These are phyloP conservation scores for Platycheirus albimanus DNA, from an alignment of 2,888 invertebrate genomes.

Conservation along the genomic window DNA sequence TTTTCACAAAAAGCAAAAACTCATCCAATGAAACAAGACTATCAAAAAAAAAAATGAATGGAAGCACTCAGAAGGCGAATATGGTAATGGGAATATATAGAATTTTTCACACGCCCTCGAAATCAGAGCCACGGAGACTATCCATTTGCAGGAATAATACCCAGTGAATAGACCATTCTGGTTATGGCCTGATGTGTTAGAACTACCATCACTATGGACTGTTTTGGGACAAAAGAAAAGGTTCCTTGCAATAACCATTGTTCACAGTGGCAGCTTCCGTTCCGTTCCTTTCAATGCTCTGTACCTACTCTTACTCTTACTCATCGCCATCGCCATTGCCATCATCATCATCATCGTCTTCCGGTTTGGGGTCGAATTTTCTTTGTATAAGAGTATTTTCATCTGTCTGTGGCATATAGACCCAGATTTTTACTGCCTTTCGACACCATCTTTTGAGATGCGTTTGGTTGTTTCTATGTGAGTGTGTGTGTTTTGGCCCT, in stretches of 20 bases:
- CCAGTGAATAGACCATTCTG: slow-evolving; percentile 72
- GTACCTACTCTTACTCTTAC: no score
- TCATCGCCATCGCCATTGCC: no score
- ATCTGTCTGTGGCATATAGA: slow-evolving; percentile 67
- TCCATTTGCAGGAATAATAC: slow-evolving; percentile 72
- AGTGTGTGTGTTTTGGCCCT: slow-evolving; percentile 13
- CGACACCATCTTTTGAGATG: neutral
- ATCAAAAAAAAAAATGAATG: slow-evolving; percentile 1
- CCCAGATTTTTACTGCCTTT: slow-evolving; percentile 58
- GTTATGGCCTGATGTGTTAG: slow-evolving; percentile 63
- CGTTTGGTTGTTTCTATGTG: no score
- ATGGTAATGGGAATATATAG: slow-evolving; percentile 70
- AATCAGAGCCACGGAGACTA: slow-evolving; percentile 71
- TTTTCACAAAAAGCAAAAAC: slow-evolving; percentile 3
- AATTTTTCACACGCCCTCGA: slow-evolving; percentile 73
- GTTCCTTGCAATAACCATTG: slow-evolving; percentile 61
- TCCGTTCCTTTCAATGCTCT: slow-evolving; percentile 25
- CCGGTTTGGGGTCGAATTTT: slow-evolving; percentile 35
- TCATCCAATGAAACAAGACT: slow-evolving; percentile 8
- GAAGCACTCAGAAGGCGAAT: slow-evolving; percentile 65
- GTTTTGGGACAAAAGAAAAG: slow-evolving; percentile 21
- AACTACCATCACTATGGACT: neutral
- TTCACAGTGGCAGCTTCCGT: slow-evolving; percentile 44
- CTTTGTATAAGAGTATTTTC: slow-evolving; percentile 47
- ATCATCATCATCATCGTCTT: slow-evolving; percentile 19